Percentiles rank a stretch among this genome's conserved stretches.
Evolutionary conservation across 2,113 vertebrate species (phyloP).

Genomic region (Actenoides lindsayi): DNA sequence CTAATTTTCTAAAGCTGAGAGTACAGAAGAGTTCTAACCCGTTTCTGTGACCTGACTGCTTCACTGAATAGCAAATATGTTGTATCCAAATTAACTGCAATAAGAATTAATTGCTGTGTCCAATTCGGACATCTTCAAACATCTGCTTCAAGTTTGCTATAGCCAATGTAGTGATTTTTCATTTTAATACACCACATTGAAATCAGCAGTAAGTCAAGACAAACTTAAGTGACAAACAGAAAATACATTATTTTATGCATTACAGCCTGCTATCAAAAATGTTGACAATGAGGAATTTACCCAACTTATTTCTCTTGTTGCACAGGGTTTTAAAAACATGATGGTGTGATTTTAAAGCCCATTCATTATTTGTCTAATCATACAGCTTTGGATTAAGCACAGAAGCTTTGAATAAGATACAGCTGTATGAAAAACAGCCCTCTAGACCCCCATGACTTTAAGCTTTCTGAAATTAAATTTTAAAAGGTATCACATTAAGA

Average conservation of each 20-base stretch:
- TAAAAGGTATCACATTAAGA: background rate
- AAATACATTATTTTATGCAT: background rate
- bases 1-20: background rate
- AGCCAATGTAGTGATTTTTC: background rate
- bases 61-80: fast-evolving
- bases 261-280: background rate
- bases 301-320: background rate
- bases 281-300: background rate
- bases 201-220: background rate
- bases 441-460: background rate
- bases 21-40: background rate
- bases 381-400: background rate
- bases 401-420: background rate
- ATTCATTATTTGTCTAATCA: background rate
- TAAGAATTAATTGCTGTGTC: constrained; percentile 7
- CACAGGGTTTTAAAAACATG: background rate
- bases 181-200: background rate
- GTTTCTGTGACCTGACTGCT: background rate
- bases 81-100: background rate
- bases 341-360: background rate
- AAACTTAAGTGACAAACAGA: background rate
- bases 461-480: background rate
- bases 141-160: background rate
- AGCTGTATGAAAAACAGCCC: constrained; percentile 11
- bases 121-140: background rate